Conservation (phyloP, 2,113 vertebrate genomes). For the Cyprinodon brontotheroides region DNA sequence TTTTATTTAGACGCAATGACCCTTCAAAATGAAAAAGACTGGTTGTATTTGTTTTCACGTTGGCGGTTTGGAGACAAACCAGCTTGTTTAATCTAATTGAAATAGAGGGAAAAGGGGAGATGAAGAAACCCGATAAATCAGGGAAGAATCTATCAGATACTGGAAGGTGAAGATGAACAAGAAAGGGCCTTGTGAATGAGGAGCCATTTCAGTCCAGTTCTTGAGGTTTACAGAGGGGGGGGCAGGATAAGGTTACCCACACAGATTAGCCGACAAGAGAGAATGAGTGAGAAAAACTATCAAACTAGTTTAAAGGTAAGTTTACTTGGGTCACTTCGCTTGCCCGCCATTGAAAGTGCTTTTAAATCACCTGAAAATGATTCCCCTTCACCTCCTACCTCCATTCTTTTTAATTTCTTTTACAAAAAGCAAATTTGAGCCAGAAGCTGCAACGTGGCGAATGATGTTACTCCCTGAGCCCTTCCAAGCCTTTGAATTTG, state of each 20-base stretch:
- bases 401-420: slow-evolving; percentile 26
- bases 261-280: slow-evolving; percentile 75
- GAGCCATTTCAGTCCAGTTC: slow-evolving; percentile 57
- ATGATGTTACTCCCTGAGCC: slow-evolving; percentile 32
- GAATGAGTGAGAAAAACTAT: slow-evolving; percentile 72
- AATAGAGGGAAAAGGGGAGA: not conserved
- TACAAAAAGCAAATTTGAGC: slow-evolving; percentile 30
- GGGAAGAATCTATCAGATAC: slow-evolving; percentile 31
- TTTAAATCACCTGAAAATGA: slow-evolving; percentile 39
- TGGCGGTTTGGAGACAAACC: slow-evolving; percentile 12
- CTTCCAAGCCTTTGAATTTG: slow-evolving; percentile 59
- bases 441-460: slow-evolving; percentile 15
- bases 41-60: not conserved
- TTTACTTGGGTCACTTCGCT: slow-evolving; percentile 64
- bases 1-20: not conserved
- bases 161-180: slow-evolving; percentile 42
- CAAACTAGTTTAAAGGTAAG: slow-evolving; percentile 65
- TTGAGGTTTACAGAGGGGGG: slow-evolving; percentile 38
- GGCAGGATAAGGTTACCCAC: slow-evolving; percentile 74
- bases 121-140: slow-evolving; percentile 23
- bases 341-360: slow-evolving; percentile 60
- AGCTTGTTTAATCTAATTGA: slow-evolving; percentile 1
- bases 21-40: not conserved
- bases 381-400: slow-evolving; percentile 1
- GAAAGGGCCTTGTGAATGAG: slow-evolving; percentile 60